Evolutionary conservation across 2,113 vertebrate genomes (phyloP).

Genomic region (Herpetotheres cachinnans): DNA sequence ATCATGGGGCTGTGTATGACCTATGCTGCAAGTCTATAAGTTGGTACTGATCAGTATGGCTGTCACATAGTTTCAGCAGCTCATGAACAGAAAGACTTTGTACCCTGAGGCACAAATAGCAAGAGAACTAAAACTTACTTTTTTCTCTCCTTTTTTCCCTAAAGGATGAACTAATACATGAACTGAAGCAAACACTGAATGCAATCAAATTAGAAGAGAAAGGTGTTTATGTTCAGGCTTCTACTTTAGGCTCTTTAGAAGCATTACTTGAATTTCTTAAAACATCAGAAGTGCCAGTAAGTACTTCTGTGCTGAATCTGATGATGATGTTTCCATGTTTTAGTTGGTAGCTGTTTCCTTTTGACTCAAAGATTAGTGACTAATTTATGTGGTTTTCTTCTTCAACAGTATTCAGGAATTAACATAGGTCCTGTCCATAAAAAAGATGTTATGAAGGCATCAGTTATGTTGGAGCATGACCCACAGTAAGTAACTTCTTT

Average conservation of each 20-base stretch:
- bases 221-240: slow-evolving; percentile 97
- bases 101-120: background rate
- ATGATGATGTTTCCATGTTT: background rate
- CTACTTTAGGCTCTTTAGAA: slow-evolving; percentile 94
- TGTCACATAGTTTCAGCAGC: background rate
- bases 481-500: slow-evolving; percentile 80
- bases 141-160: background rate
- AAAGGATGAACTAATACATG: slow-evolving; percentile 92
- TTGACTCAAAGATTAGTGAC: background rate
- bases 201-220: slow-evolving; percentile 98
- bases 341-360: background rate
- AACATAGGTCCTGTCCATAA: slow-evolving; percentile 99
- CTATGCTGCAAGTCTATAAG: background rate
- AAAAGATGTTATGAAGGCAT: slow-evolving; percentile 97
- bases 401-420: slow-evolving; percentile 91
- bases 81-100: background rate
- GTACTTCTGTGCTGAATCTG: slow-evolving; percentile 15
- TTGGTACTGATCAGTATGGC: background rate
- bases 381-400: background rate
- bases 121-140: background rate
- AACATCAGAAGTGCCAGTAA: slow-evolving; percentile 91
- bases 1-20: background rate
- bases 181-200: slow-evolving; percentile 95
- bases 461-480: slow-evolving; percentile 95
- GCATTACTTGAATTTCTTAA: slow-evolving; percentile 96